Base-by-base conservation (phyloP, 2,888 invertebrate species). In the Ichneumon xanthorius region DNA sequence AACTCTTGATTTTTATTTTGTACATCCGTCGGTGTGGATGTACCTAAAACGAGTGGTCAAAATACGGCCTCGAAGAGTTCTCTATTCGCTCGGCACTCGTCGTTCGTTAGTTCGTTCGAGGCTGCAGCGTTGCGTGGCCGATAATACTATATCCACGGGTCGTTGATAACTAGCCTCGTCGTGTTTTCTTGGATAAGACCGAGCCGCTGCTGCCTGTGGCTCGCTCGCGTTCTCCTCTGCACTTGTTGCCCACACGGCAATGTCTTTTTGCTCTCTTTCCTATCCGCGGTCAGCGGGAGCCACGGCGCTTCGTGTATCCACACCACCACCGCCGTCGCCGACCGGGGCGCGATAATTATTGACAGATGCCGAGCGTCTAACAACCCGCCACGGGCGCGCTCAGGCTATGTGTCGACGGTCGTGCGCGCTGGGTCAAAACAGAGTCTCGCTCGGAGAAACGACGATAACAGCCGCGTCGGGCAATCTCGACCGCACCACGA, bases 121-220 rank as follows among this genome's bases (percentile, higher is more conserved):
- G 61, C 73, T 55, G 55, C 67, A 77, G 30, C 58, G 45, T 77
- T 73, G 50, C 53, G 63, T 63, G 70, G 53, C 61, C 68, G 83
- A 80, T 86, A 80, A 83, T 73, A 72, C 63, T 76, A 80, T 75
- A 78, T 84, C 65, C 76, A 78, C 81, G 84, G 86, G 84, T 86
- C 86, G 86, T 82, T 86, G 86, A 86, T 84, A 84, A 81, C 80
- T 67, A 84, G 81, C 70, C 84, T 81, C 67, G 58, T 86, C 76
- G 71, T 82, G 63, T 84, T 86, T 86, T 86, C 81, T 80, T 71
- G 81, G 86, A 83, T 83, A 79, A 83, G 79, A 75, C 68, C 50
- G 30, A 37, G 30, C 40, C 61, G 73, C 65, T 45, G 67, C 40
- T 65, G 77, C 55, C 40, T 45, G 77, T 67, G 48, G 58, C 40